A percentile compares a stretch with the other conserved stretches of the same genome.
phyloP scores from a whole-genome alignment of 2,797 vertebrate species.

The Xenopus petersii region DNA sequence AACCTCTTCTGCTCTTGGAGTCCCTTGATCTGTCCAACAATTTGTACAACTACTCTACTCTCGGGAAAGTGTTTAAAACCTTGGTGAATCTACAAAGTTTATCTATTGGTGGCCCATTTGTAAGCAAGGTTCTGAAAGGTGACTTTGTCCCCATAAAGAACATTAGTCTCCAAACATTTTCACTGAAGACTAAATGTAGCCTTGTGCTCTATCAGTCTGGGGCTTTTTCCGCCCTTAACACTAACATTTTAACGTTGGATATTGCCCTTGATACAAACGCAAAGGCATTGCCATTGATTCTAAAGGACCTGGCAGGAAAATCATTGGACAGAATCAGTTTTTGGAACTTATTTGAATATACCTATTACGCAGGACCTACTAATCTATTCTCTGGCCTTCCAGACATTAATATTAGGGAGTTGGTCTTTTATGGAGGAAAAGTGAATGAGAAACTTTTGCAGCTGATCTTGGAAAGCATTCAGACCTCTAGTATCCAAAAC shows the following conservation, averaged over 20 bases:
- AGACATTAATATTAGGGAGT: constrained; percentile 52
- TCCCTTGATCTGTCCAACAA: constrained; percentile 77
- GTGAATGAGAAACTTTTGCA: constrained; percentile 79
- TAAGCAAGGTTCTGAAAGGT: constrained; percentile 59
- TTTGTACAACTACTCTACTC: constrained; percentile 60
- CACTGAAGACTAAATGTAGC: constrained; percentile 73
- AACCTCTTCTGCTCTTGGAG: constrained; percentile 62
- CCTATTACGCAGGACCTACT: constrained; percentile 62
- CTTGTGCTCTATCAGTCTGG: constrained; percentile 70
- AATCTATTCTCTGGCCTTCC: constrained; percentile 72
- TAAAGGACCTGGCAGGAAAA: constrained; percentile 71
- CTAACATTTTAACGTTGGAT: constrained; percentile 68
- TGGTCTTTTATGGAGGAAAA: constrained; percentile 78
- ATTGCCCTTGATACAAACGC: constrained; percentile 70
- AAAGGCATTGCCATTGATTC: constrained; percentile 58
- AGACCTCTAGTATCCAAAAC: constrained; percentile 56
- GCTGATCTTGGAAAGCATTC: constrained; percentile 69
- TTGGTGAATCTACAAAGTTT: constrained; percentile 62
- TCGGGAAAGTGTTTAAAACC: constrained; percentile 62
- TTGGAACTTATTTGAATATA: constrained; percentile 80
- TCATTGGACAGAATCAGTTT: constrained; percentile 68
- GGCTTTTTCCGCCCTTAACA: constrained; percentile 68
- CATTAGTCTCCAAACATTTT: constrained; percentile 65
- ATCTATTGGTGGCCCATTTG: constrained; percentile 72
- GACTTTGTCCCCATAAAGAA: constrained; percentile 68